Conservation (phyloP, 2,888 invertebrate genomes). For the Dioctria rufipes region DNA sequence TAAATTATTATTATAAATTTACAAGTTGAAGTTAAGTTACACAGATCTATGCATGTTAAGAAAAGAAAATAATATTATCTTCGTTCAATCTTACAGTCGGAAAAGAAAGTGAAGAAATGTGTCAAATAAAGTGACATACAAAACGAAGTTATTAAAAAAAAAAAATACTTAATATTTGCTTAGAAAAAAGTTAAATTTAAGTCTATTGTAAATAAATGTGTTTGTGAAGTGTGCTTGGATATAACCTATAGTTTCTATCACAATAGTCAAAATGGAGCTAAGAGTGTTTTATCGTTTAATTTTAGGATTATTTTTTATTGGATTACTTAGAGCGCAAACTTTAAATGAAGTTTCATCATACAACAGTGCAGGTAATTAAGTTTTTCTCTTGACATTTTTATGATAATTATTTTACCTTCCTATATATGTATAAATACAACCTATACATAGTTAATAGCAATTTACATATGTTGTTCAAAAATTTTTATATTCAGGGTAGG, state of each 20-base stretch:
- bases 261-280: conserved; percentile 28
- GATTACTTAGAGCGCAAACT: conserved; percentile 51
- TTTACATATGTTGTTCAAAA: too few relatives aligned
- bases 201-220: conserved; percentile 33
- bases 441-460: too few relatives aligned
- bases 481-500: too few relatives aligned
- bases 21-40: not conserved
- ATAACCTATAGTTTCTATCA: not conserved
- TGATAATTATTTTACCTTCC: too few relatives aligned
- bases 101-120: conserved; percentile 44
- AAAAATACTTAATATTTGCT: conserved; percentile 6
- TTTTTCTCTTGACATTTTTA: too few relatives aligned
- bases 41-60: not conserved
- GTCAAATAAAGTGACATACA: conserved; percentile 29
- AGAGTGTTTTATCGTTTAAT: conserved; percentile 18
- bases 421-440: too few relatives aligned
- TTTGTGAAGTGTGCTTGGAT: conserved; percentile 34
- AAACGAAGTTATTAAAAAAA: conserved; percentile 22
- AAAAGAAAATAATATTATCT: not conserved
- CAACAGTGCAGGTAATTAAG: not conserved
- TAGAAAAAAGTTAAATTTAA: not conserved
- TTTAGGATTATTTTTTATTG: conserved; percentile 53
- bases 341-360: not conserved
- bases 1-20: not conserved
- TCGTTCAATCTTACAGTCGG: not conserved